Percentiles rank a stretch among this genome's conserved stretches.
Conservation (phyloP, 2,888 invertebrate species). For the Melinopterus prodromus region DNA sequence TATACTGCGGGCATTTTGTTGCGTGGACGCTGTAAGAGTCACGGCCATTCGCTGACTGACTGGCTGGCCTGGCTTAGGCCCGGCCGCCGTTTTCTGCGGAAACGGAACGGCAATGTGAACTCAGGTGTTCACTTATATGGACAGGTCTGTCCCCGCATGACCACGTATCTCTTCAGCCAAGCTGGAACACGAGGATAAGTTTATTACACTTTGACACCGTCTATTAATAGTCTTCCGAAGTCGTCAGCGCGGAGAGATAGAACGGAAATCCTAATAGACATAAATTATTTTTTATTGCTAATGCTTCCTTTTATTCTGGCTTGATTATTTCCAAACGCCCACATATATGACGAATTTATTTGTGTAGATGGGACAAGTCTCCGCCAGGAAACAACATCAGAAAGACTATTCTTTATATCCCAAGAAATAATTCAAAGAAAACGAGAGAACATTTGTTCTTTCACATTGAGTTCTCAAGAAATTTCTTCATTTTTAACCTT, state of each 20-base stretch:
- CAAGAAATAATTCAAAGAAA: too few species aligned
- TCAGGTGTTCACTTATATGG: not conserved
- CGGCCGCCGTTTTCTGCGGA: not conserved
- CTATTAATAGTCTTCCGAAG: conserved; percentile 22
- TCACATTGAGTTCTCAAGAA: too few species aligned
- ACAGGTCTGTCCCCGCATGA: not conserved
- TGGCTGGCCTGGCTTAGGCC: not conserved
- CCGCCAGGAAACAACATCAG: too few species aligned
- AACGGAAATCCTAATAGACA: not conserved
- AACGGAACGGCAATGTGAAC: not conserved
- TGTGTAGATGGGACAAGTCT: too few species aligned
- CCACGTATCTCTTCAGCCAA: not conserved
- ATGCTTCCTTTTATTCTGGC: not conserved
- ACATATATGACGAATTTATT: too few species aligned
- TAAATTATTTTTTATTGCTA: not conserved
- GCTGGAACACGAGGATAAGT: conserved; percentile 27
- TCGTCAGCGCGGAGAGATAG: not conserved
- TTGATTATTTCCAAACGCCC: too few species aligned
- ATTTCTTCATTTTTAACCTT: too few species aligned
- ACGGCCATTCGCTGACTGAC: not conserved
- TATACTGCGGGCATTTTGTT: not conserved
- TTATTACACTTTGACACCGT: conserved; percentile 24
- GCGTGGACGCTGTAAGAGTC: not conserved
- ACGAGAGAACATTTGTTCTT: too few species aligned
- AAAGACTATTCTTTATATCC: too few species aligned